These are phyloP conservation scores for Nansenia antarctica DNA, from an alignment of 2,113 vertebrate genomes.

Conservation along the genomic window DNA sequence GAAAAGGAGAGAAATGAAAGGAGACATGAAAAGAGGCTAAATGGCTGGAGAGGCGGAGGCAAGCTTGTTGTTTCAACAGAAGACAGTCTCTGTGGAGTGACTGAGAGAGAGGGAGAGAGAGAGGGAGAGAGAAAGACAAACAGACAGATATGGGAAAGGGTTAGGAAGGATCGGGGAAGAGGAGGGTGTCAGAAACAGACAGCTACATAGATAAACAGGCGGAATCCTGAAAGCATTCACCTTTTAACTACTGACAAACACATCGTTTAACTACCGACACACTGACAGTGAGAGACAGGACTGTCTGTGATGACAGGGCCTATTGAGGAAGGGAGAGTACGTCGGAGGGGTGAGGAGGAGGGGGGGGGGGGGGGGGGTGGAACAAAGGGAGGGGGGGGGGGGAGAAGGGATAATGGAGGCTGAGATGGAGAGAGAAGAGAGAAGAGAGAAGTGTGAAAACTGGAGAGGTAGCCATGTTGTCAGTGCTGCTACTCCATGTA, in stretches of 20 bases:
- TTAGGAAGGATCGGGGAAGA: not conserved
- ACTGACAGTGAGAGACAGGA: constrained; percentile 45
- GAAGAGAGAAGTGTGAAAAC: constrained; percentile 6
- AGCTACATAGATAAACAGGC: constrained; percentile 62
- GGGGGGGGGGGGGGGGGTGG: constrained; percentile 36
- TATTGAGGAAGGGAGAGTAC: constrained; percentile 53
- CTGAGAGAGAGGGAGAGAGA: not conserved
- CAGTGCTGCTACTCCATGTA: constrained; percentile 24
- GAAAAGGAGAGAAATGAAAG: constrained; percentile 53
- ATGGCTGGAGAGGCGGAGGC: constrained; percentile 48
- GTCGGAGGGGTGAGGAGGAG: constrained; percentile 39
- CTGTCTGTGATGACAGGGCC: constrained; percentile 44
- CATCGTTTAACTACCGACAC: too few relatives aligned
- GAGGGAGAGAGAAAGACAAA: constrained; percentile 14
- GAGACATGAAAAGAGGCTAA: constrained; percentile 46
- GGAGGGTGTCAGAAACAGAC: constrained; percentile 63
- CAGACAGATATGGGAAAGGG: not conserved
- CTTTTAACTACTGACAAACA: constrained; percentile 49
- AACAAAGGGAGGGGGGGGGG: constrained; percentile 41
- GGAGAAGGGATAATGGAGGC: too few relatives aligned
- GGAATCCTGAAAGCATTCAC: constrained; percentile 56
- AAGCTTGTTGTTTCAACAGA: constrained; percentile 39
- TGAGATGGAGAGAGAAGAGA: too few relatives aligned
- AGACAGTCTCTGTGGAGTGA: constrained; percentile 36
- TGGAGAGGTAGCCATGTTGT: constrained; percentile 26